Base-by-base conservation (phyloP, 35 echinoderm and acorn worm genomes). In the Nesometra sesokonis region DNA sequence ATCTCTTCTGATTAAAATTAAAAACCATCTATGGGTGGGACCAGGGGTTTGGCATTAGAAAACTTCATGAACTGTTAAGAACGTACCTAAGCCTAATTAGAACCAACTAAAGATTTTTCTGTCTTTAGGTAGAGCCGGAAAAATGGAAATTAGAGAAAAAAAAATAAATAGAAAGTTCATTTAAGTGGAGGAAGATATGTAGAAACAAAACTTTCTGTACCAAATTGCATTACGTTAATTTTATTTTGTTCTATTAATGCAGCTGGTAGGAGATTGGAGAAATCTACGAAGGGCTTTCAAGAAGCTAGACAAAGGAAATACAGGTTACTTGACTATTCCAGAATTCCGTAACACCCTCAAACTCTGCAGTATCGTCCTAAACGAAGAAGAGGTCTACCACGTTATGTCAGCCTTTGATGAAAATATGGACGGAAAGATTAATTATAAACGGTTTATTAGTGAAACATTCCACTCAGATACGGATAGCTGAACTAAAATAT, bases 321-420 rank as follows among this genome's bases (percentile, higher is more conserved):
- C 95, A 17, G 95, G 95, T 31, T 97, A 94, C 40, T 76, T 97
- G 32, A 89, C 95, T 17, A 38, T 97, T 8, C 95, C 89, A 8
- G 95, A 97, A 78, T 97, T 97, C 95, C 82, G 95, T 9, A 88
- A 91, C 46, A 92, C 94, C 21, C 80, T 97, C 8, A 35, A 84
- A 19, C 84, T 97, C 19, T 93, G 92, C 77, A 97, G 91, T 81
- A 84, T 91, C 19, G 79, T 97, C 0, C 76, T 97, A 1, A 84
- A 91, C 31, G 95, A 97, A 78, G 87, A 97, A n/a, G 95, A 97
- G 37, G 90, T 97, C n/a, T 97, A 97, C 40, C 92, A 97, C 76
- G 95, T 97, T 29, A 97, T 97, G 92, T 91, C 95, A 17, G 84
- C 91, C 27, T 97, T 97, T 85, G 95, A 97, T 76, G 95, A 97